These are phyloP conservation scores for Dysdera silvatica DNA, from an alignment of 1,140 invertebrate species.

Conservation along the genomic window DNA sequence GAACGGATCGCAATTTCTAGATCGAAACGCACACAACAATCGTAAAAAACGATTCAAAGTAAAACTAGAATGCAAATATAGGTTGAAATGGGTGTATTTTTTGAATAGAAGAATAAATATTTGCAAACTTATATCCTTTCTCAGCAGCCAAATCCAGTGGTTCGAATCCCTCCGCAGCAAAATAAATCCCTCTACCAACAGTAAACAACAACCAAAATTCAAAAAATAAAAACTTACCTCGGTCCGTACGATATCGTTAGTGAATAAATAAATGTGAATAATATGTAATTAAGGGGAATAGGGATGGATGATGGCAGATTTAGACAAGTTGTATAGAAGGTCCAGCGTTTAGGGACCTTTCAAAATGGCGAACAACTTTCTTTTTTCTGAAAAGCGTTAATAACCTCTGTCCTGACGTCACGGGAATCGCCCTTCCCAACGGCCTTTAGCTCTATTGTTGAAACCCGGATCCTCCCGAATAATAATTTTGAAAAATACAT, in stretches of 20 bases:
- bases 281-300: constrained; percentile 31
- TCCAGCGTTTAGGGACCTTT: constrained; percentile 34
- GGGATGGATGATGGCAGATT: constrained; percentile 41
- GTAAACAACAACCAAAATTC: constrained; percentile 1
- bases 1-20: no score
- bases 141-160: background rate
- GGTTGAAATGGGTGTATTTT: background rate
- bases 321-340: constrained; percentile 36
- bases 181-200: background rate
- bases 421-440: constrained; percentile 28
- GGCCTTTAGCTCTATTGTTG: no score
- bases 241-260: constrained; percentile 45
- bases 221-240: constrained; percentile 39
- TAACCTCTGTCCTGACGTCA: constrained; percentile 30
- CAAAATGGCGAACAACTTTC: constrained; percentile 41
- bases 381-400: constrained; percentile 29
- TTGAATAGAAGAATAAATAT: background rate
- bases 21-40: no score
- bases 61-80: background rate
- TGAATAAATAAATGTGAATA: constrained; percentile 36
- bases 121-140: no score
- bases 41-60: background rate
- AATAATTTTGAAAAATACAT: no score
- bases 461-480: no score
- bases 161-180: background rate